phyloP scores from a whole-genome alignment of 2,888 invertebrate species.

The Julus scandinavius region DNA sequence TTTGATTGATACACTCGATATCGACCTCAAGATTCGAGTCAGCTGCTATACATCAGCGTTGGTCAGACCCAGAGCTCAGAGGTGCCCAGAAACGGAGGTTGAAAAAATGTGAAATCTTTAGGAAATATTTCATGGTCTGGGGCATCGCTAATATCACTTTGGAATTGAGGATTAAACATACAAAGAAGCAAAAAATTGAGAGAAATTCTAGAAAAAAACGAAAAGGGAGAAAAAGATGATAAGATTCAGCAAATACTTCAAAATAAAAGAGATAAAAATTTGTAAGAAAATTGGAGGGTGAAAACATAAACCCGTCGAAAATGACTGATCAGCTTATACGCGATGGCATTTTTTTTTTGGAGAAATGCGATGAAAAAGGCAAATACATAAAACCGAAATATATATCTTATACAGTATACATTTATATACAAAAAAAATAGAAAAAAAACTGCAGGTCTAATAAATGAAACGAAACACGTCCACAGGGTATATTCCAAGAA shows the following conservation, averaged over 20 bases:
- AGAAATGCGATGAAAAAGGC: constrained; percentile 11
- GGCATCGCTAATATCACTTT: neutral
- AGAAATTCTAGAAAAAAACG: neutral
- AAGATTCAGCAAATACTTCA: neutral
- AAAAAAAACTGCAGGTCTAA: neutral
- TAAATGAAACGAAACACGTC: constrained; percentile 43
- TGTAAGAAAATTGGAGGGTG: constrained; percentile 27
- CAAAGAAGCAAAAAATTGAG: neutral
- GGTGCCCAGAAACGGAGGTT: neutral
- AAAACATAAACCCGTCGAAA: constrained; percentile 37
- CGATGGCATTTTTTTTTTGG: neutral
- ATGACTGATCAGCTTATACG: constrained; percentile 41
- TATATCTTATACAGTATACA: too few relatives aligned
- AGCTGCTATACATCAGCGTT: neutral
- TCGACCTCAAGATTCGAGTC: neutral
- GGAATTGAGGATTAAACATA: neutral
- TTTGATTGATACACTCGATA: too few relatives aligned
- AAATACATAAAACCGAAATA: neutral
- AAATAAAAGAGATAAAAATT: neutral
- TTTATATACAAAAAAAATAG: neutral
- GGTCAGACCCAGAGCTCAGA: neutral
- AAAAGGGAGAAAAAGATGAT: neutral
- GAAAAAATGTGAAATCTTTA: neutral
- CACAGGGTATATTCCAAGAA: constrained; percentile 7
- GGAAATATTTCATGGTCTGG: neutral